Evolutionary conservation across 1,140 invertebrate species (phyloP).

Genomic region (Aleiodes sp.): DNA sequence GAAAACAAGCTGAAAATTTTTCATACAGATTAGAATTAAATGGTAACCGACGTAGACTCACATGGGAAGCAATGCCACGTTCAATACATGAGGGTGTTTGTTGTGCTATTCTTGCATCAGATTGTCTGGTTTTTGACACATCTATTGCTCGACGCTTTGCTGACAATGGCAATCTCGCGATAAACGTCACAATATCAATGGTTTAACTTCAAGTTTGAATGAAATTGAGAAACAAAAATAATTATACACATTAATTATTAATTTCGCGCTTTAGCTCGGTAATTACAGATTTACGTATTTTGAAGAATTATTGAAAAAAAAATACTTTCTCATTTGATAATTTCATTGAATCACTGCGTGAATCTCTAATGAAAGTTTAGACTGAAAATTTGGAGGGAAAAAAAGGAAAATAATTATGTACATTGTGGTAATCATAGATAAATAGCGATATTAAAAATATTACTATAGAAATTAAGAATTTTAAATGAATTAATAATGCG

Average conservation of each 20-base stretch:
- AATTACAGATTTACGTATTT: not conserved
- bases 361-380: constrained; percentile 25
- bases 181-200: constrained; percentile 98
- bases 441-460: constrained; percentile 15
- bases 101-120: constrained; percentile 97
- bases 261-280: not conserved
- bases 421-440: constrained; percentile 15
- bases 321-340: not conserved
- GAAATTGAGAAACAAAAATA: not conserved
- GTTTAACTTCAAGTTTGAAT: constrained; percentile 67
- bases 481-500: not conserved
- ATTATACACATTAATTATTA: constrained; percentile 17
- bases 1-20: constrained; percentile 99
- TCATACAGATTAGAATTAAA: constrained; percentile 97
- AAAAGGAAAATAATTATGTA: constrained; percentile 19
- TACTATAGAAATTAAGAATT: constrained; percentile 4
- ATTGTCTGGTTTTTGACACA: constrained; percentile 99
- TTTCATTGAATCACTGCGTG: constrained; percentile 5
- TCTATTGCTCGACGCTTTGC: constrained; percentile 98
- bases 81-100: constrained; percentile 99
- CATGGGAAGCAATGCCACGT: constrained; percentile 98
- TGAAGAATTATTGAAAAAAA: not conserved
- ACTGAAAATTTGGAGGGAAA: constrained; percentile 24
- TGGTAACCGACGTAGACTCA: constrained; percentile 90
- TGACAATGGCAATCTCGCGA: constrained; percentile 98